These are phyloP conservation scores for Callosobruchus maculatus DNA, from an alignment of 2,888 invertebrate species.

Conservation along the genomic window DNA sequence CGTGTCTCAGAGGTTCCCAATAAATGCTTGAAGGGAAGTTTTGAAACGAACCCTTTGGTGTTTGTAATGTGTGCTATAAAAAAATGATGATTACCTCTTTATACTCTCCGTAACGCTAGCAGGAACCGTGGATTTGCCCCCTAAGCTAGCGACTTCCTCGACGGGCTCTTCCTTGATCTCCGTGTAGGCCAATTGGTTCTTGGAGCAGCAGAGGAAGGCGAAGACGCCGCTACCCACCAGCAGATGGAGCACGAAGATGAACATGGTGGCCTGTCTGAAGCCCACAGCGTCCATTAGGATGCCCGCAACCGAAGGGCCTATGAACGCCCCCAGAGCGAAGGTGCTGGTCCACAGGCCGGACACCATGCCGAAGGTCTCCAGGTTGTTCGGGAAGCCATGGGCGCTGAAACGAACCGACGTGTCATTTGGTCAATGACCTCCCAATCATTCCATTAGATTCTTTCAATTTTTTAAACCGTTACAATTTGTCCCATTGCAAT, in stretches of 20 bases:
- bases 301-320: slow-evolving; percentile 75
- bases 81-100: slow-evolving; percentile 44
- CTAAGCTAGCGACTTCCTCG: slow-evolving; percentile 50
- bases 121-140: slow-evolving; percentile 26
- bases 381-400: slow-evolving; percentile 74
- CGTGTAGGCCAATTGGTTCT: slow-evolving; percentile 35
- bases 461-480: too few species aligned
- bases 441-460: too few species aligned
- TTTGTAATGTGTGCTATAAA: too few species aligned
- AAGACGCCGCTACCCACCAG: slow-evolving; percentile 55
- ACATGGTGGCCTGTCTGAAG: slow-evolving; percentile 67
- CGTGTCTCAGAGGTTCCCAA: too few species aligned
- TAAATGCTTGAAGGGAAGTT: too few species aligned
- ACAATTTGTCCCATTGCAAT: too few species aligned
- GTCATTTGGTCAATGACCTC: too few species aligned
- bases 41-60: too few species aligned
- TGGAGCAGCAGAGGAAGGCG: slow-evolving; percentile 48
- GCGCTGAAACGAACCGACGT: slow-evolving; percentile 54
- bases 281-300: slow-evolving; percentile 70
- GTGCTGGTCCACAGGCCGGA: slow-evolving; percentile 90
- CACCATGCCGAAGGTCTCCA: slow-evolving; percentile 85
- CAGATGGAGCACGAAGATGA: slow-evolving; percentile 64
- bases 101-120: slow-evolving; percentile 41
- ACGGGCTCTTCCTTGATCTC: slow-evolving; percentile 53
- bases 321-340: slow-evolving; percentile 83